These are phyloP conservation scores for Beroe forskalii DNA, from an alignment of 37 sponge, comb jelly and placozoan genomes.

Conservation along the genomic window DNA sequence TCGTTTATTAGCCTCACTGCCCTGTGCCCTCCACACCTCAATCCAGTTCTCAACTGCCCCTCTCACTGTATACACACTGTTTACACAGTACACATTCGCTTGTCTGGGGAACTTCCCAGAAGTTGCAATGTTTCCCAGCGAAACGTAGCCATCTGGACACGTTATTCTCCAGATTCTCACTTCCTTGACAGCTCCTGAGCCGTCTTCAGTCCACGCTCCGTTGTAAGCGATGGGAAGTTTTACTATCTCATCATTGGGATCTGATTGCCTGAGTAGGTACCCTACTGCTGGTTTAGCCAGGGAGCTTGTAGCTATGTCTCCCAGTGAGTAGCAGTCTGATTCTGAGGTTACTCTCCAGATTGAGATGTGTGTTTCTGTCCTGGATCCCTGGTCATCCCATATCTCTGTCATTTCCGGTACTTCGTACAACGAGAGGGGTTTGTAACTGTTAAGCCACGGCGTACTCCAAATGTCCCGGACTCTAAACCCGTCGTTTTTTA, in stretches of 20 bases:
- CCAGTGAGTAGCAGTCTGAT: not conserved
- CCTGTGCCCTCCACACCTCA: not conserved
- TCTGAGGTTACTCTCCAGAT: not conserved
- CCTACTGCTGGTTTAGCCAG: not conserved
- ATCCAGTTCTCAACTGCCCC: not conserved
- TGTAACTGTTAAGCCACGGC: not conserved
- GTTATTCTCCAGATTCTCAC: not conserved
- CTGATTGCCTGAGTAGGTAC: not conserved
- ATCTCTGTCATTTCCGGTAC: not conserved
- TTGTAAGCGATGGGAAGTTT: not conserved
- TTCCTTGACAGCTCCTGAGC: conserved; percentile 11
- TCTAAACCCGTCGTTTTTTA: not conserved
- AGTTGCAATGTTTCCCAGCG: conserved; percentile 1
- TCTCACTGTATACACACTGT: not conserved
- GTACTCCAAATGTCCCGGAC: not conserved
- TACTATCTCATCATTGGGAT: not conserved
- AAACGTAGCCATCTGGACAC: not conserved
- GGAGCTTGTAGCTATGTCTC: not conserved
- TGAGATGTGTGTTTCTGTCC: not conserved
- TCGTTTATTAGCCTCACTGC: not conserved
- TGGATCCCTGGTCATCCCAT: not conserved
- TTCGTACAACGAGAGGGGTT: not conserved
- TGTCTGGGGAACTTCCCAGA: not conserved
- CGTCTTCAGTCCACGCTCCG: not conserved
- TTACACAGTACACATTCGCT: not conserved